Percentiles rank a stretch among this genome's conserved stretches.
Conservation (phyloP, 2,113 vertebrate species). For the Oreochromis aureus region DNA sequence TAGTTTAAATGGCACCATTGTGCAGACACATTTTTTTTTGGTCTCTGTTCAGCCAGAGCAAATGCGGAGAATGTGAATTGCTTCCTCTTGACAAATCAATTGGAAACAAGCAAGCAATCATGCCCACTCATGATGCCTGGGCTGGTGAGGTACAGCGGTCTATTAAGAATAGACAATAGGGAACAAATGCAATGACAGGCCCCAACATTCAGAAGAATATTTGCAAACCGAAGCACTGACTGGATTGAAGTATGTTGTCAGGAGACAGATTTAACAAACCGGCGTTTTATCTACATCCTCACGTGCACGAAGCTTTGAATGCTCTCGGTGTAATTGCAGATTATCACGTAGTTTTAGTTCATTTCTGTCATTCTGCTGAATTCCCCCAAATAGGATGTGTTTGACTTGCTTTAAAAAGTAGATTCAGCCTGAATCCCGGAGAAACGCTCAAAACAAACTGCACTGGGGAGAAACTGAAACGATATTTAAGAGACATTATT, state of each 20-base stretch:
- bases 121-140: neutral
- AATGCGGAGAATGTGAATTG: slow-evolving; percentile 7
- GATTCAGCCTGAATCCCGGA: neutral
- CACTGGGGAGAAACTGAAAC: neutral
- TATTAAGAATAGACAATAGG: neutral
- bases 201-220: neutral
- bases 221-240: neutral
- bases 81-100: slow-evolving; percentile 43
- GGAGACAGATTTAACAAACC: neutral
- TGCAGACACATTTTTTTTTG: neutral
- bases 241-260: neutral
- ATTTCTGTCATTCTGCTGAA: neutral
- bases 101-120: slow-evolving; percentile 34
- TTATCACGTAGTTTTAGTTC: neutral
- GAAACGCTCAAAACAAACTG: neutral
- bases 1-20: slow-evolving; percentile 44
- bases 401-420: neutral
- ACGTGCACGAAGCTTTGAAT: neutral
- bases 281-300: neutral
- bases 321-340: neutral
- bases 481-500: neutral
- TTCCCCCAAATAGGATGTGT: neutral
- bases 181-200: neutral
- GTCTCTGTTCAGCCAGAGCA: slow-evolving; percentile 2
- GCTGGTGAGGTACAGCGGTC: neutral